phyloP scores from a whole-genome alignment of 2,113 vertebrate species.

The Platichthys flesus region DNA sequence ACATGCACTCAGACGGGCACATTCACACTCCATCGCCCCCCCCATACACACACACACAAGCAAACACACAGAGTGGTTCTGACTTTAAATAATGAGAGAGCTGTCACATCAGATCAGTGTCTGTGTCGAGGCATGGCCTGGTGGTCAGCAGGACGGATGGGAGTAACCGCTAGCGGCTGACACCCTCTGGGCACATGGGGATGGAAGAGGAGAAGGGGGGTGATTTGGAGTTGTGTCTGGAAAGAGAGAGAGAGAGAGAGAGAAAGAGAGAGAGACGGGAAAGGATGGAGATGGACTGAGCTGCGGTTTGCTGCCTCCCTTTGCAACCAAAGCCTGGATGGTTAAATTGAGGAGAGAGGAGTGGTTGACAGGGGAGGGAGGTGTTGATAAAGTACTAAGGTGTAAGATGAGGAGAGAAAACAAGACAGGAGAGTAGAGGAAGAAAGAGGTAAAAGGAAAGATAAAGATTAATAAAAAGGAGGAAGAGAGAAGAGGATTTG shows the following conservation, averaged over 20 bases:
- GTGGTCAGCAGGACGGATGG: slow-evolving; percentile 73
- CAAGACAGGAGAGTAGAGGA: not conserved
- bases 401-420: not conserved
- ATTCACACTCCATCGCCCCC: not conserved
- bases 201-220: slow-evolving; percentile 22
- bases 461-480: not conserved
- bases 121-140: slow-evolving; percentile 52
- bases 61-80: slow-evolving; percentile 47
- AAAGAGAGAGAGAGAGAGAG: slow-evolving; percentile 1
- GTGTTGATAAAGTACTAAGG: not conserved
- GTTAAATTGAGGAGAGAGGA: slow-evolving; percentile 21
- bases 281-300: slow-evolving; percentile 47
- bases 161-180: slow-evolving; percentile 61
- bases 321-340: slow-evolving; percentile 26
- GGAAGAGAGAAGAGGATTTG: not conserved
- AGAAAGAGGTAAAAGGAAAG: not conserved
- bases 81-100: slow-evolving; percentile 81
- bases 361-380: not conserved
- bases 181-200: slow-evolving; percentile 57
- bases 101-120: slow-evolving; percentile 78
- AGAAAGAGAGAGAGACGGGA: not conserved
- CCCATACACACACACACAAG: slow-evolving; percentile 17
- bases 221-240: slow-evolving; percentile 12
- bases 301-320: slow-evolving; percentile 41
- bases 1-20: not conserved